Evolutionary conservation across 2,113 vertebrate genomes (phyloP).

Genomic region (Phocoena sinus): DNA sequence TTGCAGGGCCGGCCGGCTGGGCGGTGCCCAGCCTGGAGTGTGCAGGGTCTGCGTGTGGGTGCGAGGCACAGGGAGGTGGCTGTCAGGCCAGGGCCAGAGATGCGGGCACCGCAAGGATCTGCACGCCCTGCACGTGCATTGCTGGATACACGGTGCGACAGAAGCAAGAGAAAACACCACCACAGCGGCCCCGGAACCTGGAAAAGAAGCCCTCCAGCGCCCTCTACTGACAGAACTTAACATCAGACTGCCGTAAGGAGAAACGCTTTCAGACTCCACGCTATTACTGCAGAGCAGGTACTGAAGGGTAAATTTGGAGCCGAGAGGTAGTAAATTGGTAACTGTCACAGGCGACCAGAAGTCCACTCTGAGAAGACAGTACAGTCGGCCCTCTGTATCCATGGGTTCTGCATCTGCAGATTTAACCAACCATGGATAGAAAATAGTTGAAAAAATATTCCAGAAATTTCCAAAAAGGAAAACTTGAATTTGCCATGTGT

Average conservation of each 20-base stretch:
- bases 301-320: neutral
- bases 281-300: neutral
- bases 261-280: rapidly evolving
- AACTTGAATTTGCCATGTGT: neutral
- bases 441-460: neutral
- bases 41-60: neutral
- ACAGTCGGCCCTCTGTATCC: neutral
- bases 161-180: neutral
- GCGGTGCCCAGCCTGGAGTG: no score
- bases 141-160: neutral
- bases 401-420: neutral
- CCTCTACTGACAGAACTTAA: neutral
- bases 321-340: neutral
- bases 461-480: neutral
- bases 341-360: neutral
- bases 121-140: neutral
- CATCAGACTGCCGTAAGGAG: neutral
- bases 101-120: neutral
- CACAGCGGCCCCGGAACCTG: neutral
- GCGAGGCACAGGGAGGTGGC: neutral
- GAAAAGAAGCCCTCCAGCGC: neutral
- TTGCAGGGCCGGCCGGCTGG: rapidly evolving
- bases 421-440: neutral
- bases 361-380: neutral
- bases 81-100: neutral